phyloP scores from a whole-genome alignment of 2,888 invertebrate genomes.

The Drosophila pseudotakahashii region DNA sequence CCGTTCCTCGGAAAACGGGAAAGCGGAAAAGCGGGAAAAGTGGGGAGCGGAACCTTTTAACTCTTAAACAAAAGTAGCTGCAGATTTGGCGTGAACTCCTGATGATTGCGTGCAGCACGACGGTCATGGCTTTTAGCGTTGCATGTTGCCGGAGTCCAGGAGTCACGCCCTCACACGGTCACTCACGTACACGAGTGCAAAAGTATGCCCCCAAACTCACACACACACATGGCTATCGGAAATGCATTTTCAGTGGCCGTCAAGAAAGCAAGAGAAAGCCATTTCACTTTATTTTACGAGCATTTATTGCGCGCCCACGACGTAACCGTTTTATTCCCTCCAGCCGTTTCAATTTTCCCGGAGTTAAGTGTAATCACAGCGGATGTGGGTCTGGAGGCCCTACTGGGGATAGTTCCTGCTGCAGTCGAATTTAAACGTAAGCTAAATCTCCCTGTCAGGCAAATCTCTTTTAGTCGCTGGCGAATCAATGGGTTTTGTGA shows the following conservation, averaged over 20 bases:
- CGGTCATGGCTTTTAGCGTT: constrained; percentile 71
- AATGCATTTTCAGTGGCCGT: constrained; percentile 76
- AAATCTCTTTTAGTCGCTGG: neutral
- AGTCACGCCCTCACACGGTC: constrained; percentile 56
- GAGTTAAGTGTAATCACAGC: constrained; percentile 58
- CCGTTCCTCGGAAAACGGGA: no score
- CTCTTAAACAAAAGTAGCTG: constrained; percentile 74
- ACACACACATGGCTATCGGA: constrained; percentile 49
- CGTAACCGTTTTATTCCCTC: constrained; percentile 51
- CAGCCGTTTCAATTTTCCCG: constrained; percentile 70
- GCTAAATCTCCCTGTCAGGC: neutral
- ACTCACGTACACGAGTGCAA: constrained; percentile 15
- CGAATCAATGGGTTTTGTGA: neutral
- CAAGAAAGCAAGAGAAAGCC: constrained; percentile 77
- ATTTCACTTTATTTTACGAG: constrained; percentile 74
- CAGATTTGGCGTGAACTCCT: constrained; percentile 59
- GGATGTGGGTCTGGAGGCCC: constrained; percentile 22
- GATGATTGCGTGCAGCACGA: constrained; percentile 70
- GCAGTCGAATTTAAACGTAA: neutral
- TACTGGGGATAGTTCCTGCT: neutral
- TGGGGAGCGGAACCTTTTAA: constrained; percentile 42
- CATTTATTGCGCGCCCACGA: constrained; percentile 62
- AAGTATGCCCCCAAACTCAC: constrained; percentile 10
- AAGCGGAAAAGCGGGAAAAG: neutral
- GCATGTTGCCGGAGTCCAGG: constrained; percentile 53